Evolutionary conservation across 2,888 invertebrate genomes (phyloP).

Genomic region (Aspidiotus destructor): DNA sequence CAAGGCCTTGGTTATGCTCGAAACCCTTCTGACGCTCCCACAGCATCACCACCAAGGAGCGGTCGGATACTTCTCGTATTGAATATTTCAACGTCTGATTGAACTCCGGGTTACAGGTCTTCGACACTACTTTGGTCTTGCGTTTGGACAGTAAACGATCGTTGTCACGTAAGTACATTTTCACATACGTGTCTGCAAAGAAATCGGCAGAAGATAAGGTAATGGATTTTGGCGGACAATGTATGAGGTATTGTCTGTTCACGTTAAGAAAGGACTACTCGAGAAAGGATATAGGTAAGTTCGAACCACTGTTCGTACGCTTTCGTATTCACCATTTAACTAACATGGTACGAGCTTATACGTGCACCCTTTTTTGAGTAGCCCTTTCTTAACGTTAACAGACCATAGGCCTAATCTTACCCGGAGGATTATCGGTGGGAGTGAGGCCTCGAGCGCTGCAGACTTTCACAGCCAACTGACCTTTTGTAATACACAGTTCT

Average conservation of each 20-base stretch:
- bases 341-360: too few relatives aligned
- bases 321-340: too few relatives aligned
- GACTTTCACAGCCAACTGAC: constrained; percentile 81
- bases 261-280: too few relatives aligned
- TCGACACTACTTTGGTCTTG: constrained; percentile 75
- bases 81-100: constrained; percentile 77
- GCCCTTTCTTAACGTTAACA: not conserved
- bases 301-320: too few relatives aligned
- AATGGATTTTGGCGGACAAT: too few relatives aligned
- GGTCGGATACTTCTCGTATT: constrained; percentile 47
- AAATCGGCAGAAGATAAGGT: too few relatives aligned
- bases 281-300: too few relatives aligned
- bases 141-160: constrained; percentile 83
- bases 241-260: too few relatives aligned
- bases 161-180: constrained; percentile 75
- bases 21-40: constrained; percentile 86
- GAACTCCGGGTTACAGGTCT: constrained; percentile 74
- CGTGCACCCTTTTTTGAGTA: too few relatives aligned
- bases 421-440: constrained; percentile 58
- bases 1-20: constrained; percentile 69
- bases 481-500: constrained; percentile 81
- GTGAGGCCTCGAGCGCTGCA: constrained; percentile 61
- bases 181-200: constrained; percentile 79
- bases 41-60: constrained; percentile 79
- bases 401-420: constrained; percentile 40